A percentile compares a stretch with the other conserved stretches of the same genome.
These are phyloP conservation scores for Acanthosepion pharaonis DNA, from an alignment of 2,888 invertebrate species.

Conservation along the genomic window DNA sequence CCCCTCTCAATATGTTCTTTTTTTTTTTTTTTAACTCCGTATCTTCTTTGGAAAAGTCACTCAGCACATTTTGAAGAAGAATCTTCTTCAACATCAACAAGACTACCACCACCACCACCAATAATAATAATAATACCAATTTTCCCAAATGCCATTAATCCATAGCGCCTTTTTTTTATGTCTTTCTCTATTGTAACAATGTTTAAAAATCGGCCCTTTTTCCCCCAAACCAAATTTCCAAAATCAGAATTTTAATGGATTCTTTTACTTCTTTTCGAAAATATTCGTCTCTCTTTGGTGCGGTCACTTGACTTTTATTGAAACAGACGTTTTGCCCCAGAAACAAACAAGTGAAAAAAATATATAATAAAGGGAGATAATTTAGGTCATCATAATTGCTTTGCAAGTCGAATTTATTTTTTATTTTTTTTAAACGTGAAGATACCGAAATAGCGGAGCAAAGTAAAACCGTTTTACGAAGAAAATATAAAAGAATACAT, in stretches of 20 bases:
- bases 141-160: not conserved
- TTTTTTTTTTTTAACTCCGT: too few relatives aligned
- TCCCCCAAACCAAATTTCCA: not conserved
- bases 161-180: not conserved
- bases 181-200: not conserved
- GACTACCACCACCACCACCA: too few relatives aligned
- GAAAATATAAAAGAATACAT: not conserved
- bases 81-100: too few relatives aligned
- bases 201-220: not conserved
- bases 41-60: too few relatives aligned
- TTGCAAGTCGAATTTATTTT: not conserved
- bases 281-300: not conserved
- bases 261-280: conserved; percentile 2
- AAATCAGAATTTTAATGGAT: not conserved
- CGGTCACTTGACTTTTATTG: not conserved
- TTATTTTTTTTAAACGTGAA: not conserved
- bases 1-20: too few relatives aligned
- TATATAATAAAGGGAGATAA: not conserved
- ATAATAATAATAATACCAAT: not conserved
- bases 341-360: not conserved
- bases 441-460: not conserved
- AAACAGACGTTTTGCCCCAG: not conserved
- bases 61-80: too few relatives aligned
- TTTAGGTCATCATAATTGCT: not conserved
- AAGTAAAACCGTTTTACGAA: not conserved